Base-by-base conservation (phyloP, 2,888 invertebrate genomes). In the Machimus atricapillus region DNA sequence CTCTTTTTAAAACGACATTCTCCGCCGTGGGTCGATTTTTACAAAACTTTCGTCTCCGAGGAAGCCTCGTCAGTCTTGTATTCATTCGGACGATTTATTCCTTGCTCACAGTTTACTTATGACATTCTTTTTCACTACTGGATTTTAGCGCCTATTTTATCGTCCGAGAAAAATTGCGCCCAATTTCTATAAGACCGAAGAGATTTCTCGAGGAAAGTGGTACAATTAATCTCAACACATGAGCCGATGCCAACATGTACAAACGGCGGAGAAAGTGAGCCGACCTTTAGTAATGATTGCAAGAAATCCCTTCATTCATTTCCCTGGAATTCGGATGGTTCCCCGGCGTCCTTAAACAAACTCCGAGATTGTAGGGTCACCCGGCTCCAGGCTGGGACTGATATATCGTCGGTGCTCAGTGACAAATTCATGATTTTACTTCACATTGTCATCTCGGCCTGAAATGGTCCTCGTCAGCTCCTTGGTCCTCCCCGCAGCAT, bases 211-310 rank as follows among this genome's bases (percentile, higher is more conserved):
- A 66, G 37, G 82, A 82, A 82, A 82, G 82, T 82, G 82, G 66
- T 56, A 56, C n/a, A 66, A 82, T 82, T 82, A 56, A 82, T 82
- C 82, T 82, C 82, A 82, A 82, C 82, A 82, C 82, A 82, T 82
- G 82, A 79, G 31, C 79, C 79, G 52, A 52, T 79, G 82, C 66
- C 52, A 82, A 56, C n/a, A 82, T 66, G 52, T 82, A 66, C 58
- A 37, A 82, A 82, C 37, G 76, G 76, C 34, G n/a, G 34, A 66
- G 82, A 82, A 82, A 82, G 66, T 82, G 82, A 82, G 37, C 66
- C 82, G 82, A 37, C 82, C 66, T 82, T 52, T 19, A 66, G 66
- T 58, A 82, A 82, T 82, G 82, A 82, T 82, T 82, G 82, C 66
- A 82, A 82, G 82, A 82, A 82, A 66, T 66, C 58, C 58, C 66